Evolutionary conservation across 2,113 vertebrate species (phyloP).

Genomic region (Gila orcuttii): DNA sequence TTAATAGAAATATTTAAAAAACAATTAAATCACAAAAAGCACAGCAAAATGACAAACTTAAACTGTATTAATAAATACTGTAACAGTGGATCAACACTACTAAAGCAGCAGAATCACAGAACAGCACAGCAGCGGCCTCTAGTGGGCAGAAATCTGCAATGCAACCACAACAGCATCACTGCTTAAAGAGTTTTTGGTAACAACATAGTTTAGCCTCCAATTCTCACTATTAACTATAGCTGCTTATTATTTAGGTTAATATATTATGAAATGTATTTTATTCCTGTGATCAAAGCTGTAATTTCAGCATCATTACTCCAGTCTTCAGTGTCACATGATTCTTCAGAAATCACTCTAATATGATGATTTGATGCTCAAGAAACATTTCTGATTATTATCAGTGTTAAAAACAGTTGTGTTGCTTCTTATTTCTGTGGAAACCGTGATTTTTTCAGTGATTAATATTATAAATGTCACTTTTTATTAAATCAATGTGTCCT

Average conservation of each 20-base stretch:
- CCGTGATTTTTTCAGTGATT: background rate
- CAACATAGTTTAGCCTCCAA: too few relatives aligned
- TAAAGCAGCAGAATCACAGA: background rate
- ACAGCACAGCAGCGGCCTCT: slow-evolving; percentile 65
- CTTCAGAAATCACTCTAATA: background rate
- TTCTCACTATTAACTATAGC: too few relatives aligned
- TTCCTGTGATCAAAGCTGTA: background rate
- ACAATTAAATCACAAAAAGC: background rate
- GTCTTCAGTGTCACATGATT: background rate
- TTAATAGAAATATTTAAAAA: background rate
- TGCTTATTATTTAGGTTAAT: too few relatives aligned
- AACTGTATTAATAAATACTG: background rate
- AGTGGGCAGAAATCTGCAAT: slow-evolving; percentile 54
- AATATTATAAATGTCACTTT: background rate
- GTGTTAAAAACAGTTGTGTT: background rate
- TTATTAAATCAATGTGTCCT: background rate
- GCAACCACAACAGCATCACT: background rate
- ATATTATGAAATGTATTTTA: too few relatives aligned
- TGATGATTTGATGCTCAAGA: background rate
- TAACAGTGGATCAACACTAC: background rate
- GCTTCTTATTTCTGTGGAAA: background rate
- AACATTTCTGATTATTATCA: background rate
- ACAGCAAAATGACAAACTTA: background rate
- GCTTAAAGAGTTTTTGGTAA: too few relatives aligned
- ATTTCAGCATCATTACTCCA: background rate